These are phyloP conservation scores for Drosophila pectinifera DNA, from an alignment of 1,140 invertebrate genomes.

Conservation along the genomic window DNA sequence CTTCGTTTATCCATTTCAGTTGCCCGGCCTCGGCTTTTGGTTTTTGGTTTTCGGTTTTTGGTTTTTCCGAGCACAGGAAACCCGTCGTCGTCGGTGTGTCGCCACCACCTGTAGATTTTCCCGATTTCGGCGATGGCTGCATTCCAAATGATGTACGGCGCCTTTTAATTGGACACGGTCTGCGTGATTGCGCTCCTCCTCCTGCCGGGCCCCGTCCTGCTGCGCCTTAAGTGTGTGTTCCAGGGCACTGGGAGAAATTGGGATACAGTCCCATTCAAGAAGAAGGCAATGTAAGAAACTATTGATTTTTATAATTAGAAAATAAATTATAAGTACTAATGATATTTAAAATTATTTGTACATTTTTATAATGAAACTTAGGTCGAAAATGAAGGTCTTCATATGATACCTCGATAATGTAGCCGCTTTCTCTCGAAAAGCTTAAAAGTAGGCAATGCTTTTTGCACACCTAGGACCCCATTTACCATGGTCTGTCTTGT, in stretches of 20 bases:
- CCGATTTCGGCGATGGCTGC: conserved; percentile 58
- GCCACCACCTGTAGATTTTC: conserved; percentile 80
- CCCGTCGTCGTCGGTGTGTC: conserved; percentile 31
- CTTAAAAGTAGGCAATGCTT: neutral
- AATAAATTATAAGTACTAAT: no score
- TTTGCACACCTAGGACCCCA: neutral
- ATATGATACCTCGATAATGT: neutral
- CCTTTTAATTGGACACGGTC: conserved; percentile 82
- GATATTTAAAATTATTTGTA: no score
- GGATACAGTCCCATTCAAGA: no score
- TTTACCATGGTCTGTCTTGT: neutral
- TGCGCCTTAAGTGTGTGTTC: conserved; percentile 18
- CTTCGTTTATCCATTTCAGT: conserved; percentile 31
- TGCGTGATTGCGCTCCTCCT: conserved; percentile 63
- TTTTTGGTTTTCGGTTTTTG: conserved; percentile 24
- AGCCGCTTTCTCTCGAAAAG: no score
- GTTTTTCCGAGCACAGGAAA: conserved; percentile 64
- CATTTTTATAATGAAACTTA: no score
- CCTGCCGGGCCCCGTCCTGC: conserved; percentile 8
- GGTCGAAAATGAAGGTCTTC: no score
- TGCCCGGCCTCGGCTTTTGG: conserved; percentile 20
- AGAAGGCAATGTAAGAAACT: no score
- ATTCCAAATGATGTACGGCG: conserved; percentile 79
- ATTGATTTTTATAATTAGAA: no score
- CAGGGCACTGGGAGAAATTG: conserved; percentile 12